phyloP scores from a whole-genome alignment of 2,888 invertebrate species.

The Clusia tigrina region DNA sequence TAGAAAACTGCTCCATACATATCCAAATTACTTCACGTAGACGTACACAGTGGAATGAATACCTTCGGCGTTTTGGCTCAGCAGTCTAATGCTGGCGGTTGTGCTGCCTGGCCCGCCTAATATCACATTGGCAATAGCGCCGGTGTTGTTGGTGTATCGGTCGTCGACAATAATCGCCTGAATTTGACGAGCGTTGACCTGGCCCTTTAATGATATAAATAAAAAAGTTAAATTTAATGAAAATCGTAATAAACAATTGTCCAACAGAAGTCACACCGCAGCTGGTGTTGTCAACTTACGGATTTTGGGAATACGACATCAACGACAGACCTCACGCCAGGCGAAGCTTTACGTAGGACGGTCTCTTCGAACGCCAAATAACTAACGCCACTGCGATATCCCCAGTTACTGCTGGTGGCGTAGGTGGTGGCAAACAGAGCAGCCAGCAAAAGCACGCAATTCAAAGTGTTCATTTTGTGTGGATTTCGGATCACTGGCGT shows the following conservation, averaged over 20 bases:
- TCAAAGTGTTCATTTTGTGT: constrained; percentile 41
- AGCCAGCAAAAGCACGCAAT: constrained; percentile 40
- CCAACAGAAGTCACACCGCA: neutral
- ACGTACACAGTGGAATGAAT: constrained; percentile 49
- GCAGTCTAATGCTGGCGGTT: constrained; percentile 39
- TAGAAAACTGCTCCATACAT: too few species aligned
- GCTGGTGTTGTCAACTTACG: constrained; percentile 37
- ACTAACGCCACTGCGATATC: constrained; percentile 34
- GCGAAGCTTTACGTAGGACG: constrained; percentile 36
- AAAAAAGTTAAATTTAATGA: too few species aligned
- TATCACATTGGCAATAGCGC: constrained; percentile 41
- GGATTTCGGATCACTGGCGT: neutral
- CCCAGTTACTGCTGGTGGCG: constrained; percentile 43
- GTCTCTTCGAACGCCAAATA: constrained; percentile 36
- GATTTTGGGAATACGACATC: constrained; percentile 39
- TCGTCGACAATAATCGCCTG: constrained; percentile 42
- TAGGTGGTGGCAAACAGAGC: constrained; percentile 42
- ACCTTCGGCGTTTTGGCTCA: constrained; percentile 37
- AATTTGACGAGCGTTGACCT: constrained; percentile 35
- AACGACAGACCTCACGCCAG: constrained; percentile 38
- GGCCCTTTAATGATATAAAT: constrained; percentile 39
- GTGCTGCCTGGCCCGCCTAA: constrained; percentile 45
- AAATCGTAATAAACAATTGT: too few species aligned
- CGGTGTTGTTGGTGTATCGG: constrained; percentile 48
- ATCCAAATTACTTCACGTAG: constrained; percentile 42